Conservation (phyloP, 2,797 vertebrate species). For the Alosa sapidissima region DNA sequence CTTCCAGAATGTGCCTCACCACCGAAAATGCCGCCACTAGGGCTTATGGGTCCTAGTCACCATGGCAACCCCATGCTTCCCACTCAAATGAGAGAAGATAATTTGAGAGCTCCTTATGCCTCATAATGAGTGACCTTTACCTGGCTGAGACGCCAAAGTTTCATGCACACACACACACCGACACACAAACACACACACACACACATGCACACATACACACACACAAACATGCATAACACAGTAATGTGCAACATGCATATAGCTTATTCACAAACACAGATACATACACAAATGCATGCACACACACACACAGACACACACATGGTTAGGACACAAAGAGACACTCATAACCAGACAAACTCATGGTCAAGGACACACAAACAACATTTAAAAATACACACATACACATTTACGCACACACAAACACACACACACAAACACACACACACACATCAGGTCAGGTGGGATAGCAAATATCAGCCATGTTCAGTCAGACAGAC, state of each 20-base stretch:
- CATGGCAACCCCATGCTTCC: slow-evolving; percentile 72
- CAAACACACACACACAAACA: slow-evolving; percentile 45
- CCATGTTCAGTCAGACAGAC: background rate
- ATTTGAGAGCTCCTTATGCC: slow-evolving; percentile 49
- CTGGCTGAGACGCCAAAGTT: slow-evolving; percentile 40
- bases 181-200: background rate
- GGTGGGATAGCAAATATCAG: no score
- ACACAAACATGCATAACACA: background rate
- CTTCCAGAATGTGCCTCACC: slow-evolving; percentile 45
- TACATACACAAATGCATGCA: background rate
- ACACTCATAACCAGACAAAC: background rate
- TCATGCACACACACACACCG: slow-evolving; percentile 2
- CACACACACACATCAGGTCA: slow-evolving; percentile 39
- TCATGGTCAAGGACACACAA: background rate
- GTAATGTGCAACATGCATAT: no score
- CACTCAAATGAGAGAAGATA: slow-evolving; percentile 47
- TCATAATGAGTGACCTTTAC: slow-evolving; percentile 48
- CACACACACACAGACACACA: background rate
- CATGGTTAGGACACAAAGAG: no score
- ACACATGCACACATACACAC: background rate
- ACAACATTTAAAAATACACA: background rate
- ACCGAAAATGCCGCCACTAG: slow-evolving; percentile 59
- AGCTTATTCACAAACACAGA: background rate
- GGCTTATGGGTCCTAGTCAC: slow-evolving; percentile 73
- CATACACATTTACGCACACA: background rate